Percentiles rank a stretch among this genome's conserved stretches.
Evolutionary conservation across 2,113 vertebrate species (phyloP).

Genomic region (Anhinga anhinga): DNA sequence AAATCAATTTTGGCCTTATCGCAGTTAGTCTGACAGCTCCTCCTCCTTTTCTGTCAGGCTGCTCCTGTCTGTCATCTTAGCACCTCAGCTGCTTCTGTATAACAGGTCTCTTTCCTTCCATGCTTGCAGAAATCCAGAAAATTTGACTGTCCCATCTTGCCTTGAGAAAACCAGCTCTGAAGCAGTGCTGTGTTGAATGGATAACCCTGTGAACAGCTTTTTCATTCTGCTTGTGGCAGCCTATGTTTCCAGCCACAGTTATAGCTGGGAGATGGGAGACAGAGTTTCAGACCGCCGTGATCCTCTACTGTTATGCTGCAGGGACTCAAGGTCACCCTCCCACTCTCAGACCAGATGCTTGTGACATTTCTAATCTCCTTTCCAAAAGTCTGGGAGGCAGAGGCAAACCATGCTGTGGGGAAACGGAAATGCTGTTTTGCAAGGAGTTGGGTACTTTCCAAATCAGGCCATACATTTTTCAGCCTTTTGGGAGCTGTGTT

Average conservation of each 20-base stretch:
- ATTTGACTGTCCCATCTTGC: constrained; percentile 12
- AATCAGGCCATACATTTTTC: neutral
- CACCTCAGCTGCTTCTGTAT: constrained; percentile 55
- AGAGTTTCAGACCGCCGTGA: neutral
- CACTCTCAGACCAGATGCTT: neutral
- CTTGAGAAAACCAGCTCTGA: neutral
- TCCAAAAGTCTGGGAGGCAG: neutral
- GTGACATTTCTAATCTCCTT: neutral
- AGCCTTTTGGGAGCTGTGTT: neutral
- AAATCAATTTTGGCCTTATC: constrained; percentile 23
- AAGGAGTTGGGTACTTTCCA: neutral
- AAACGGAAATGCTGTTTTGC: neutral
- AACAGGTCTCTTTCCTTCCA: constrained; percentile 47
- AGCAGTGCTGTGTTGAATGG: neutral
- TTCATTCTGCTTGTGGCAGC: neutral
- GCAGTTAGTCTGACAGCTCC: constrained; percentile 40
- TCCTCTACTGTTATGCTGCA: neutral
- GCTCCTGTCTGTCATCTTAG: constrained; percentile 47
- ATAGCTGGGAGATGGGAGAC: neutral
- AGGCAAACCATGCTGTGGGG: neutral
- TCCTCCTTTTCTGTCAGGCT: constrained; percentile 39
- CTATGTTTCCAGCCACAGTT: constrained; percentile 1
- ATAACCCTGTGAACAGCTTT: constrained; percentile 24
- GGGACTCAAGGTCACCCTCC: neutral
- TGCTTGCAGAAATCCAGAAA: constrained; percentile 14